A percentile compares a stretch with the other conserved stretches of the same genome.
Conservation (phyloP, 1,140 invertebrate species). For the Drosophila bocqueti region DNA sequence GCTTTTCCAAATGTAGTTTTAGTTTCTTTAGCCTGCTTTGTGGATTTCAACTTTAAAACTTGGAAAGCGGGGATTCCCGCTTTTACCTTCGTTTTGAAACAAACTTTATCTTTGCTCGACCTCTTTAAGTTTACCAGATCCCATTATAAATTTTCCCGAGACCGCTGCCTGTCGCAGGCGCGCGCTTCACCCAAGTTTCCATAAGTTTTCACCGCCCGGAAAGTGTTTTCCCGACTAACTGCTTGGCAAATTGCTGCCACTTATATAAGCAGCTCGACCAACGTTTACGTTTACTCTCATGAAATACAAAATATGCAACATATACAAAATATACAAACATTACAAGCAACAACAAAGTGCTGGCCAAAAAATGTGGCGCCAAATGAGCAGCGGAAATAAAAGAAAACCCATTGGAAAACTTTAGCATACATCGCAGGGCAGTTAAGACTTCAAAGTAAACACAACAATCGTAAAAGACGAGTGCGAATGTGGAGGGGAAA, state of each 20-base stretch:
- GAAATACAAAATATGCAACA: constrained; percentile 39
- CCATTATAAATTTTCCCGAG: constrained; percentile 42
- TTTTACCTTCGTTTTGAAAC: constrained; percentile 9
- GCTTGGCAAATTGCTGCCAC: constrained; percentile 58
- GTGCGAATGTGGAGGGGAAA: constrained; percentile 45
- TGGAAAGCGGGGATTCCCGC: no score
- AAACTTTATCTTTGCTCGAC: constrained; percentile 17
- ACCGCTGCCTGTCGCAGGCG: constrained; percentile 13
- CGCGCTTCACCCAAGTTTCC: constrained; percentile 30
- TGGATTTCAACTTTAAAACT: constrained; percentile 8
- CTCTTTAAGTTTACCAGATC: constrained; percentile 26
- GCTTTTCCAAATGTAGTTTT: neutral
- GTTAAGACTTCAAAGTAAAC: constrained; percentile 68
- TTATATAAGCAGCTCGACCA: constrained; percentile 42
- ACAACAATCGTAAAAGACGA: constrained; percentile 54
- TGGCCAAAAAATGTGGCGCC: constrained; percentile 51
- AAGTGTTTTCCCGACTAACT: constrained; percentile 39
- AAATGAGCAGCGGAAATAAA: constrained; percentile 55
- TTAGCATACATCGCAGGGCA: constrained; percentile 54
- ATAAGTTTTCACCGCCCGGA: constrained; percentile 42
- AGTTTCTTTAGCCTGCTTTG: neutral
- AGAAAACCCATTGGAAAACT: constrained; percentile 31
- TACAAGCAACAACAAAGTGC: constrained; percentile 1
- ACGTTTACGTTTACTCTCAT: constrained; percentile 45
- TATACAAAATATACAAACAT: constrained; percentile 3